A percentile compares a stretch with the other conserved stretches of the same genome.
These are phyloP conservation scores for Melanotus villosus DNA, from an alignment of 2,888 invertebrate genomes.

Conservation along the genomic window DNA sequence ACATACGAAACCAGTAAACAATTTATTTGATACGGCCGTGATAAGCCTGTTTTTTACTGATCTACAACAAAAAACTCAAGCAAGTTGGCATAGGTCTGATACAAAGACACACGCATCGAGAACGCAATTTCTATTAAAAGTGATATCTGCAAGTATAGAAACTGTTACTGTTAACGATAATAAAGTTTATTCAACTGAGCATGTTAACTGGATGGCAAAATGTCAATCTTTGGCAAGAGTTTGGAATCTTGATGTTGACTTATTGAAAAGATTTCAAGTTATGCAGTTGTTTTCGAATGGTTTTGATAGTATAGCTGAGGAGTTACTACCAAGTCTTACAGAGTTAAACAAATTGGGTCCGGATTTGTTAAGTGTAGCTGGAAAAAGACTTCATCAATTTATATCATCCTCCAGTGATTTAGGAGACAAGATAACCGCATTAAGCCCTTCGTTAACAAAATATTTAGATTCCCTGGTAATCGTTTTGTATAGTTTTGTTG, in stretches of 20 bases:
- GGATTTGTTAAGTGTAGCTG: conserved; percentile 84
- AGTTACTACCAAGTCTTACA: conserved; percentile 77
- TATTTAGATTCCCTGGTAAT: conserved; percentile 71
- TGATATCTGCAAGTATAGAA: conserved; percentile 82
- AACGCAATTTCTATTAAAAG: conserved; percentile 80
- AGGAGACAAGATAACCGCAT: conserved; percentile 79
- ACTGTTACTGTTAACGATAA: conserved; percentile 76
- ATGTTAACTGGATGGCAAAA: conserved; percentile 80
- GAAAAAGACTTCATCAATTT: conserved; percentile 81
- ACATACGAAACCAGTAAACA: conserved; percentile 78
- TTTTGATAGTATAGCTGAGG: conserved; percentile 74
- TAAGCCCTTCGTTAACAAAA: conserved; percentile 82
- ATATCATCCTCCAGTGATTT: conserved; percentile 74
- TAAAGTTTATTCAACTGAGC: conserved; percentile 69
- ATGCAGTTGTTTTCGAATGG: conserved; percentile 76
- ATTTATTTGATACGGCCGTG: conserved; percentile 82
- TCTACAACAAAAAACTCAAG: conserved; percentile 69
- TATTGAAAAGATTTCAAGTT: conserved; percentile 82
- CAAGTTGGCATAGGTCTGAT: conserved; percentile 78
- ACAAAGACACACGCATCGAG: conserved; percentile 77
- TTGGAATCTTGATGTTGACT: conserved; percentile 84
- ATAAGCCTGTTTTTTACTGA: conserved; percentile 73
- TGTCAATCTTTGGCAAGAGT: conserved; percentile 79
- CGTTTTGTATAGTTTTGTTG: conserved; percentile 37
- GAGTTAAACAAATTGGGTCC: conserved; percentile 80